Percentiles rank a stretch among this genome's conserved stretches.
Evolutionary conservation across 2,797 vertebrate species (phyloP).

Genomic region (Carapus acus): DNA sequence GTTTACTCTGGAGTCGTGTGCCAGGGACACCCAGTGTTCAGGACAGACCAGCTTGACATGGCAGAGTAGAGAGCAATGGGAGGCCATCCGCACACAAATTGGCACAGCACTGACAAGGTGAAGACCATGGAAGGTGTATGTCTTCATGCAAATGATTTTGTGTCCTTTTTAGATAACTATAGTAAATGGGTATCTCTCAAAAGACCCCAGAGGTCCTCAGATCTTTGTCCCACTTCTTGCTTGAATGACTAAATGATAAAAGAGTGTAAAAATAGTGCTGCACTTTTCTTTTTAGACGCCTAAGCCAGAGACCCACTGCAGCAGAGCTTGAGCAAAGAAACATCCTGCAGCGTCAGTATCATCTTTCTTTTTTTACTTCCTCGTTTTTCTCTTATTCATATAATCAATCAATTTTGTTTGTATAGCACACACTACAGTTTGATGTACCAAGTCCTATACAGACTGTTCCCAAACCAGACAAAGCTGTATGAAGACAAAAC

Average conservation of each 20-base stretch:
- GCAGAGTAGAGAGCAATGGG: slow-evolving; percentile 96
- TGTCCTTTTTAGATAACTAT: slow-evolving; percentile 7
- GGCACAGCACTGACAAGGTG: slow-evolving; percentile 91
- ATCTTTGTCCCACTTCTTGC: slow-evolving; percentile 56
- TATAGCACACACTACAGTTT: too few relatives aligned
- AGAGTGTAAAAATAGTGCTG: slow-evolving; percentile 56
- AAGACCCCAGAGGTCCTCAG: slow-evolving; percentile 29
- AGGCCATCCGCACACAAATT: slow-evolving; percentile 93
- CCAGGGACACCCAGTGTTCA: slow-evolving; percentile 65
- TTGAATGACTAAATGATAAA: slow-evolving; percentile 45
- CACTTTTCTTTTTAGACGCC: slow-evolving; percentile 70
- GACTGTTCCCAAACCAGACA: too few relatives aligned
- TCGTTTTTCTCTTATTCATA: slow-evolving; percentile 6
- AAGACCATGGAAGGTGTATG: neutral
- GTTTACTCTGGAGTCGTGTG: slow-evolving; percentile 57
- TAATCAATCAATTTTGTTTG: too few relatives aligned
- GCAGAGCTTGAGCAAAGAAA: slow-evolving; percentile 98
- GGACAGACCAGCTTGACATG: slow-evolving; percentile 82
- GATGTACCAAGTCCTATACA: too few relatives aligned
- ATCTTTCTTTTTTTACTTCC: slow-evolving; percentile 19
- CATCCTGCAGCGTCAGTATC: slow-evolving; percentile 90
- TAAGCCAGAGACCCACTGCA: slow-evolving; percentile 93
- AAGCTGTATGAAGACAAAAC: too few relatives aligned
- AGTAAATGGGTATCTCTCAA: slow-evolving; percentile 17
- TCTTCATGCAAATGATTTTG: neutral